Conservation (phyloP, 2,113 vertebrate genomes). For the Bufo gargarizans region DNA sequence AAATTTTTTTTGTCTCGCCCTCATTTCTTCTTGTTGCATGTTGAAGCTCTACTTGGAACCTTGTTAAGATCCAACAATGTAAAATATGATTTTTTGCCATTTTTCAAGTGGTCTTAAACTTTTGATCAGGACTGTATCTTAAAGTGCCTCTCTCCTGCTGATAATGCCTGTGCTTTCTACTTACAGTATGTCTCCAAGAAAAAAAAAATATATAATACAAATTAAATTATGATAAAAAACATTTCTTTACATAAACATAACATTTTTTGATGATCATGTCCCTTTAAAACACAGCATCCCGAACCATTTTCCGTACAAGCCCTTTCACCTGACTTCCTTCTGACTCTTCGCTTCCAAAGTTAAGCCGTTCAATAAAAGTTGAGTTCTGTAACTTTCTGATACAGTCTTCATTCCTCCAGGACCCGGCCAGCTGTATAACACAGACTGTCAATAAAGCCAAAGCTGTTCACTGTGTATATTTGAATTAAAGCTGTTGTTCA, state of each 20-base stretch:
- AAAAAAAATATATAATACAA: neutral
- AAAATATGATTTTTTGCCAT: too few species aligned
- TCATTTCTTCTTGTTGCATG: too few species aligned
- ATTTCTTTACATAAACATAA: neutral
- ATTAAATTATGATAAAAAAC: neutral
- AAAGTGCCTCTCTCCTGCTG: too few species aligned
- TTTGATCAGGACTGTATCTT: too few species aligned
- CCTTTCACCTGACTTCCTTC: neutral
- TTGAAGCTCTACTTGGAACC: too few species aligned
- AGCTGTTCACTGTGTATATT: conserved; percentile 54
- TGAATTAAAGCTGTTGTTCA: conserved; percentile 56
- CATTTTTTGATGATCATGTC: neutral
- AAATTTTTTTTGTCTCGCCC: too few species aligned
- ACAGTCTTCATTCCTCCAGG: conserved; percentile 49
- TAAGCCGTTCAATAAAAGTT: conserved; percentile 41
- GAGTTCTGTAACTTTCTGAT: conserved; percentile 9
- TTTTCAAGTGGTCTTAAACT: too few species aligned
- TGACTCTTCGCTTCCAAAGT: conserved; percentile 8
- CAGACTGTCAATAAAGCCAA: conserved; percentile 43
- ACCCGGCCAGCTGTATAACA: conserved; percentile 45
- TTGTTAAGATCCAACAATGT: too few species aligned
- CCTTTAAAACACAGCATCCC: neutral
- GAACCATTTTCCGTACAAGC: neutral
- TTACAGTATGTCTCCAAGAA: neutral
- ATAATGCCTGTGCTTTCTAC: too few species aligned